Evolutionary conservation across 2,888 invertebrate species (phyloP), one percentile per base, ranked within the genome.

Genomic region (Sinhomidia bicolor): DNA sequence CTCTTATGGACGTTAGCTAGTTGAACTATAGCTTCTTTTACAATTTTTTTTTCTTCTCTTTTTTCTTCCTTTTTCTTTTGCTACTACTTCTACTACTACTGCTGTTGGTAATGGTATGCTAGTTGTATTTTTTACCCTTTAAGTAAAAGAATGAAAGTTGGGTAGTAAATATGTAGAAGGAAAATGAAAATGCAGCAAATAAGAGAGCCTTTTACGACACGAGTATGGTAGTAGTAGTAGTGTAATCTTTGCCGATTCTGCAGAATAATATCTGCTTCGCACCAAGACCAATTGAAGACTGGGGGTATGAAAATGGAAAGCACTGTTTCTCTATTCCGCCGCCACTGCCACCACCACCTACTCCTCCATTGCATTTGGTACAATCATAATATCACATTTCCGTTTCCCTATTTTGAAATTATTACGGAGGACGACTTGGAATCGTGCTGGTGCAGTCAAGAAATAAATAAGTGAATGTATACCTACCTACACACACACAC

Each of bases 211-310:
- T 83, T 71, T 29, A 78, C 51, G 79, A 80, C 26, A 68, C 14
- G 23, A 36, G 26, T 29, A 78, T 36, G 79, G 71, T 17, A 68
- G 6, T 12, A 36, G 26, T 29, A 32, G 7, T 26, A 54, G 29
- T 17, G 60, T 81, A 86, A 86, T 86, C 80, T 86, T 81, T 71
- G 71, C 44, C 86, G 86, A 86, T 71, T 80, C 80, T 36, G 29
- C 74, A 60, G 62, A 74, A 79, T 78, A 78, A 51, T 78, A 85
- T 85, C 78, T 85, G 62, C 41, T 62, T 84, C 29, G 41, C 74
- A 84, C 83, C 44, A 29, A 60, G 51, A 78, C 17, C 47, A 60
- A 78, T 85, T 62, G 76, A 78, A 76, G 51, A 54, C 54, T 74
- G 74, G 65, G 29, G 1, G 17, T 62, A 14, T 47, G 44, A 85